These are phyloP conservation scores for Semaprochilodus insignis DNA, from an alignment of 2,797 vertebrate genomes.

Conservation along the genomic window DNA sequence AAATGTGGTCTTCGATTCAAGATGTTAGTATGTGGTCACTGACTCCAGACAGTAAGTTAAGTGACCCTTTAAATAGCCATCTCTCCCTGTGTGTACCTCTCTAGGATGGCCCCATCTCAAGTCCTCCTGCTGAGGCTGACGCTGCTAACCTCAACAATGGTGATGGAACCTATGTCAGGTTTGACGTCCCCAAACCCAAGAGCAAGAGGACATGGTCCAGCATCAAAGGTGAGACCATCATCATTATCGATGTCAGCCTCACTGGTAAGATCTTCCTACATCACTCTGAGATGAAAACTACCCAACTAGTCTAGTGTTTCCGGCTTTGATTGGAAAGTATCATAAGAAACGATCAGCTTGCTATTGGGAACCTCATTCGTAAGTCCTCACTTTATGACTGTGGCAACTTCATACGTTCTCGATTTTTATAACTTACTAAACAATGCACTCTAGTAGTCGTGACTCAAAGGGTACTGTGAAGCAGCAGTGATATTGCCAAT, in stretches of 20 bases:
- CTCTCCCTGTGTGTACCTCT: background rate
- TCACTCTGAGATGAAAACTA: background rate
- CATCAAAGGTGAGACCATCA: conserved; percentile 79
- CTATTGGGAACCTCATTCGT: no score
- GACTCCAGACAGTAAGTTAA: background rate
- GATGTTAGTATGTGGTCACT: background rate
- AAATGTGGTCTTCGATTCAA: no score
- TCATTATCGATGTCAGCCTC: background rate
- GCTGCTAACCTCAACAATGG: conserved; percentile 17
- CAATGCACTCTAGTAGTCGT: no score
- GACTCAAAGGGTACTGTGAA: no score
- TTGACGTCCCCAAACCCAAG: conserved; percentile 84
- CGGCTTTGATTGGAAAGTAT: no score
- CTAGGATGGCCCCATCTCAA: conserved; percentile 74
- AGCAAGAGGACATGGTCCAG: conserved; percentile 88
- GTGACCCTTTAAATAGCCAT: background rate
- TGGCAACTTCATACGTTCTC: no score
- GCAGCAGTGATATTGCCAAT: no score
- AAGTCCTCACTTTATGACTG: no score
- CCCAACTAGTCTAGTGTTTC: no score
- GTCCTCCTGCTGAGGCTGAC: conserved; percentile 68
- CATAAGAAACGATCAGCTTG: no score
- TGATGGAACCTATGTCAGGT: conserved; percentile 85
- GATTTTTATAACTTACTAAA: no score
- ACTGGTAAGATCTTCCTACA: background rate